These are phyloP conservation scores for Acipenser oxyrinchus DNA, from an alignment of 2,797 vertebrate species.

Conservation along the genomic window DNA sequence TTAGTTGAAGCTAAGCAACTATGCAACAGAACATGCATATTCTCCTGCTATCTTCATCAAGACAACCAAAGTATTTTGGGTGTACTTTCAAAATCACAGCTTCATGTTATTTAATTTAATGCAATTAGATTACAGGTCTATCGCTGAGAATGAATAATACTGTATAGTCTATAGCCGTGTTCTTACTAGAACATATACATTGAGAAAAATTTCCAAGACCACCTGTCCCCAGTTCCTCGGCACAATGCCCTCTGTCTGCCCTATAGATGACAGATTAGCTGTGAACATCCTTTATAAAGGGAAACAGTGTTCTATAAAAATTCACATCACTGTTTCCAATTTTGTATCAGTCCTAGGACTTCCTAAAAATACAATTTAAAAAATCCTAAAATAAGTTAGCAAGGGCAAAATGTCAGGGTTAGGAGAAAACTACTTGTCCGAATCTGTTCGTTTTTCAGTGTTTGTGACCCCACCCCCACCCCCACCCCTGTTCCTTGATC, in stretches of 20 bases:
- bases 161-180: too few species aligned
- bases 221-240: conserved; percentile 60
- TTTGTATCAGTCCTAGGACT: conserved; percentile 80
- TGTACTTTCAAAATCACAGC: too few species aligned
- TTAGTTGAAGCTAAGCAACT: too few species aligned
- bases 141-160: too few species aligned
- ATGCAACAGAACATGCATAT: too few species aligned
- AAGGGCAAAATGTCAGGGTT: conserved; percentile 58
- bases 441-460: conserved; percentile 49
- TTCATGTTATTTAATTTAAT: too few species aligned
- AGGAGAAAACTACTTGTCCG: conserved; percentile 69
- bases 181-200: conserved; percentile 26
- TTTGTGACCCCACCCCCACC: conserved; percentile 26
- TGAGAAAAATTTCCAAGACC: conserved; percentile 53
- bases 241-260: conserved; percentile 68
- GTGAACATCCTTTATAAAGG: conserved; percentile 89
- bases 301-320: conserved; percentile 82
- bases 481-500: conserved; percentile 36
- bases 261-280: conserved; percentile 83
- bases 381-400: conserved; percentile 72
- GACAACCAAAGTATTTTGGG: too few species aligned
- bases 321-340: conserved; percentile 75
- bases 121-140: too few species aligned
- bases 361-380: conserved; percentile 79
- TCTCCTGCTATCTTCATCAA: too few species aligned